Evolutionary conservation across 2,888 invertebrate genomes (phyloP), one percentile per base, ranked within the genome.

Genomic region (Agrochola litura): DNA sequence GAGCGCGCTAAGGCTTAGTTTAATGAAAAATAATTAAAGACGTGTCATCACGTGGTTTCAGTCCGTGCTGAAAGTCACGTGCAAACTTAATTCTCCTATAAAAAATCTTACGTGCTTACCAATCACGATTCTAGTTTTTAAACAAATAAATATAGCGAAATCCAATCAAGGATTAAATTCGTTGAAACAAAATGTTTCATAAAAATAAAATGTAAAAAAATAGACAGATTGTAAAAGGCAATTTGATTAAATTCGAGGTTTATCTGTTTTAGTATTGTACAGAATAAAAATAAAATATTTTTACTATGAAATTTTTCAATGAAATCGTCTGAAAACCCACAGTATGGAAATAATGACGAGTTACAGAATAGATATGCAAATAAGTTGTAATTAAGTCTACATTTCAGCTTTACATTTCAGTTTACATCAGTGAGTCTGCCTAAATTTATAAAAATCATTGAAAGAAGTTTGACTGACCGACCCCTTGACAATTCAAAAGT

Each of bases 111-210:
- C 14, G 43, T 30, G 10, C 43, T 10, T 6, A 10, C 6, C 2
- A 25, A 49, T 22, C 16, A 73, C 73, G 14, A 68, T 41, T 49
- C 8, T n/a, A 37, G n/a, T 37, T 41, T 12, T n/a, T 8, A 14
- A 72, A 68, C 72, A 71, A 72, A 54, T 25, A 68, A 49, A 67
- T 37, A 37, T 16, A 25, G 37, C 69, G 25, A 8, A n/a, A 41
- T 46, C 22, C 6, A 72, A 19, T 41, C 37, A 41, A 43, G 9
- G 30, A 72, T 19, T 41, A 9, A 52, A 52, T 30, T 14, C 19
- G 14, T 52, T 41, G 22, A 65, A 70, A 22, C 9, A 30, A 22
- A 25, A 41, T 16, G 10, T 22, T 25, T 14, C 3, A 8, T 5
- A 22, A 30, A 70, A 73, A 71, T 8, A 19, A 12, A 16, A 2